Conservation (phyloP, 2,113 vertebrate species). For the Lepisosteus osseus region DNA sequence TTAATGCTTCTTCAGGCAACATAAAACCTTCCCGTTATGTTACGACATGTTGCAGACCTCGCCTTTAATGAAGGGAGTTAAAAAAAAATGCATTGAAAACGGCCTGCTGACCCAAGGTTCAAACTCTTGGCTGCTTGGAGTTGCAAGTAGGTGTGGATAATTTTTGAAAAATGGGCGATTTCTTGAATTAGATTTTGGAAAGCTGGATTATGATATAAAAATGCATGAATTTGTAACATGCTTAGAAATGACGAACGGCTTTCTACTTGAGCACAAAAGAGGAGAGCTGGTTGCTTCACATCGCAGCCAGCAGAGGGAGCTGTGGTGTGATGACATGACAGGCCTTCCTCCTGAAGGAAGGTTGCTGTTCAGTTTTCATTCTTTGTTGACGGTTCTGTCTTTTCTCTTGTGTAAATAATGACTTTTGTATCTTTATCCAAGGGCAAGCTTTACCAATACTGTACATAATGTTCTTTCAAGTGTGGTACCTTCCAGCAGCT, state of each 20-base stretch:
- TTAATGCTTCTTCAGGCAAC: too few relatives aligned
- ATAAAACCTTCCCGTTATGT: too few relatives aligned
- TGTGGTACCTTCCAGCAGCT: slow-evolving; percentile 17
- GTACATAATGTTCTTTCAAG: slow-evolving; percentile 38
- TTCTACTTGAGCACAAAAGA: neutral
- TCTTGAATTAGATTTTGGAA: too few relatives aligned
- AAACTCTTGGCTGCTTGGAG: too few relatives aligned
- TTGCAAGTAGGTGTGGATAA: too few relatives aligned
- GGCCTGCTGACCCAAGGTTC: too few relatives aligned
- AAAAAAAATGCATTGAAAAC: too few relatives aligned
- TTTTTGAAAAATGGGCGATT: too few relatives aligned
- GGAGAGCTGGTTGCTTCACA: neutral
- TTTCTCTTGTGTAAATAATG: slow-evolving; percentile 47
- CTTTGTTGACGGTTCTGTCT: slow-evolving; percentile 18
- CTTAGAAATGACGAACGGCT: neutral
- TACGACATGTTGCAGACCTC: too few relatives aligned
- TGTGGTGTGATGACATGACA: neutral
- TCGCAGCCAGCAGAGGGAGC: neutral
- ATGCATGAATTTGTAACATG: neutral
- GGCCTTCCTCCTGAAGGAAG: slow-evolving; percentile 7
- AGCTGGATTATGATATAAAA: neutral
- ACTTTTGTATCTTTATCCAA: slow-evolving; percentile 24
- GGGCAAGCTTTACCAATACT: slow-evolving; percentile 29
- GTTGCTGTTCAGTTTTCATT: slow-evolving; percentile 2
- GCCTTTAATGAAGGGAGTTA: too few relatives aligned